A percentile compares a stretch with the other conserved stretches of the same genome.
Evolutionary conservation across 1,140 invertebrate genomes (phyloP).

Genomic region (Rhagoletis zephyria): DNA sequence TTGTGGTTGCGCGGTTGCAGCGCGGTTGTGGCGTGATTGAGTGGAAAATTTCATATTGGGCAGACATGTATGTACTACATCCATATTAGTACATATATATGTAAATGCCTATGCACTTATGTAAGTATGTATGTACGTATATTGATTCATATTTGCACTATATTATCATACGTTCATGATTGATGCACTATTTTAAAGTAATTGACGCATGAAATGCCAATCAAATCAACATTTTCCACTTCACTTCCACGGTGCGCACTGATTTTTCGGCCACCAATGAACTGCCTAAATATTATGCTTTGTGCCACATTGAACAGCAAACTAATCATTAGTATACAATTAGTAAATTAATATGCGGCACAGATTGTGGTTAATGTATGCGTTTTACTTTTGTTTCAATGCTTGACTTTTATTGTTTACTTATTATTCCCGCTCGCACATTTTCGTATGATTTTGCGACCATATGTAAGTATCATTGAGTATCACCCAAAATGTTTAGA

Average conservation of each 20-base stretch:
- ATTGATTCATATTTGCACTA: neutral
- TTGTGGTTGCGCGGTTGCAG: constrained; percentile 1
- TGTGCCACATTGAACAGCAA: neutral
- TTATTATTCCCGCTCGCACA: neutral
- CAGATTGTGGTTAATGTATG: neutral
- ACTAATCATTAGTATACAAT: constrained; percentile 34
- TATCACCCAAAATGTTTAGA: too few relatives aligned
- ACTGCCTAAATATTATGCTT: neutral
- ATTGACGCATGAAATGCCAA: constrained; percentile 38
- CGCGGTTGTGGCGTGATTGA: constrained; percentile 16
- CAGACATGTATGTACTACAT: neutral
- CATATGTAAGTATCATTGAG: too few relatives aligned
- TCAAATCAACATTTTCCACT: constrained; percentile 44
- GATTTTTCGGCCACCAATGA: neutral
- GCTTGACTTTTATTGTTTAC: neutral
- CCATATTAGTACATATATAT: neutral
- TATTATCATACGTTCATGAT: neutral
- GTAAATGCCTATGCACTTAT: neutral
- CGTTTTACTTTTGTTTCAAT: neutral
- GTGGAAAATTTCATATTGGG: neutral
- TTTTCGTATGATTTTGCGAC: too few relatives aligned
- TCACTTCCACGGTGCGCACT: neutral
- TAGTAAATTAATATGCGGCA: constrained; percentile 34
- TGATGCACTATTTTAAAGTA: constrained; percentile 28
- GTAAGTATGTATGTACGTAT: neutral